These are phyloP conservation scores for Tinea trinotella DNA, from an alignment of 2,888 invertebrate genomes.

Conservation along the genomic window DNA sequence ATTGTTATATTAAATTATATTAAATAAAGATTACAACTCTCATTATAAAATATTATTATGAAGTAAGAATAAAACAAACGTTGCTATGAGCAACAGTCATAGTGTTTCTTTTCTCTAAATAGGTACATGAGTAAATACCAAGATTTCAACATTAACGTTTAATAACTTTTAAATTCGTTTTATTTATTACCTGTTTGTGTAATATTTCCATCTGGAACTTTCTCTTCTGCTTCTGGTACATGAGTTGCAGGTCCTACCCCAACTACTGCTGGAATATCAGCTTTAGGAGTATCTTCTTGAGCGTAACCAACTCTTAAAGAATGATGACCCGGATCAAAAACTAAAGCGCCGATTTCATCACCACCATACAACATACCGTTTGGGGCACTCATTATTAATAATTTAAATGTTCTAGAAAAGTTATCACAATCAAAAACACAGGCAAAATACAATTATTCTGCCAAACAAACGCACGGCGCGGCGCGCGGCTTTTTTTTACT, in stretches of 20 bases:
- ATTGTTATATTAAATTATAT: no score
- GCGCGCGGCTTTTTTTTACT: conserved; percentile 20
- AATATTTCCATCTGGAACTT: conserved; percentile 80
- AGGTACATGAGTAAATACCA: no score
- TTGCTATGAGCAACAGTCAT: no score
- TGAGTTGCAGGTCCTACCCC: conserved; percentile 84
- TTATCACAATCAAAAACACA: conserved; percentile 16
- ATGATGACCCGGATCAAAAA: conserved; percentile 90
- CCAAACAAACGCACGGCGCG: neutral
- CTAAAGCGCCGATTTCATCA: conserved; percentile 98
- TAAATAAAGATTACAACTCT: no score
- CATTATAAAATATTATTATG: no score
- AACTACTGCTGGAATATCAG: conserved; percentile 94
- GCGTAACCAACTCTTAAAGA: conserved; percentile 93
- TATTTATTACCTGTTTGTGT: conserved; percentile 74
- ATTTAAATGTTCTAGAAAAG: conserved; percentile 1
- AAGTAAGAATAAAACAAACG: no score
- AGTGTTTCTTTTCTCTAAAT: no score
- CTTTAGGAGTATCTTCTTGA: conserved; percentile 99
- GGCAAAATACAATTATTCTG: neutral
- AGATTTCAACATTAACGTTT: no score
- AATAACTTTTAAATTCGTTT: no score
- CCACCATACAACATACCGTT: conserved; percentile 89
- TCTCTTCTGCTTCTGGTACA: conserved; percentile 82
- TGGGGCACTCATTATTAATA: conserved; percentile 52